Percentiles rank a stretch among this genome's conserved stretches.
Conservation (phyloP, 2,797 vertebrate genomes). For the Spinus pinus region DNA sequence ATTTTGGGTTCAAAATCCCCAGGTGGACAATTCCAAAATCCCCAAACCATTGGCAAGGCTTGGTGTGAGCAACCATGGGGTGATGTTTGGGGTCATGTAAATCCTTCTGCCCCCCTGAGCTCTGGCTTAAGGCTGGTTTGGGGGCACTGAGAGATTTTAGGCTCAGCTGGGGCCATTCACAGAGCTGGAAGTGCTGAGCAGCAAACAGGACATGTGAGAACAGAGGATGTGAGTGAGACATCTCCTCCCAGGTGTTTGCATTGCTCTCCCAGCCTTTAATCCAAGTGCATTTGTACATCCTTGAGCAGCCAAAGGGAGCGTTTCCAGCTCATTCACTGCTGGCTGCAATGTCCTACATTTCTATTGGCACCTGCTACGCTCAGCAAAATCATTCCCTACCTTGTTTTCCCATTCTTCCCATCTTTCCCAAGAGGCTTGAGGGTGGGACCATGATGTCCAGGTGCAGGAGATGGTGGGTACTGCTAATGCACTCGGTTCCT, state of each 20-base stretch:
- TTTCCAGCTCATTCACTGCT: not conserved
- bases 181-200: not conserved
- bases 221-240: not conserved
- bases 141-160: not conserved
- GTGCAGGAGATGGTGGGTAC: not conserved
- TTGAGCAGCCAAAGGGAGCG: not conserved
- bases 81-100: not conserved
- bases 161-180: fast-evolving
- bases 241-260: not conserved
- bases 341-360: not conserved
- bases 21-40: not conserved
- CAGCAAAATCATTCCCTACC: not conserved
- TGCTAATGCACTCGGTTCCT: not conserved
- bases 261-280: not conserved
- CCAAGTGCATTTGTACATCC: not conserved
- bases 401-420: not conserved
- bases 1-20: not conserved
- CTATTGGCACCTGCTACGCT: not conserved
- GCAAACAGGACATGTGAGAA: not conserved
- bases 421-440: not conserved
- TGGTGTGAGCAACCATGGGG: not conserved
- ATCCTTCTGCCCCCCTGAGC: not conserved
- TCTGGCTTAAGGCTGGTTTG: not conserved
- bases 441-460: not conserved
- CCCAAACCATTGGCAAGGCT: not conserved